Evolutionary conservation across 2,797 vertebrate species (phyloP).

Genomic region (Takifugu ocellatus): DNA sequence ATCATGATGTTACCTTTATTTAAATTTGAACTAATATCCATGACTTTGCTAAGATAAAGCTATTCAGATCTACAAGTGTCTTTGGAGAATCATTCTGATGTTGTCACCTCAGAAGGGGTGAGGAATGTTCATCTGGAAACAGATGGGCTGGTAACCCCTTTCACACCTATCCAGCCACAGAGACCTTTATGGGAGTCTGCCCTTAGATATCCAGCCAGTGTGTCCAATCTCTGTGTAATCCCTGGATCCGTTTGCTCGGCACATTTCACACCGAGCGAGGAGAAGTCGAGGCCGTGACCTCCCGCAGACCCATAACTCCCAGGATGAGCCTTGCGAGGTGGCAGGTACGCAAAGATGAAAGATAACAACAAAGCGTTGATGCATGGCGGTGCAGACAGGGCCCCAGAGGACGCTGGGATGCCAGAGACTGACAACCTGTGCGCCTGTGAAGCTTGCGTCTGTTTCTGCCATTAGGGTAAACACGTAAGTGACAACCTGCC

Average conservation of each 20-base stretch:
- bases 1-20: constrained; percentile 14
- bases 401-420: constrained; percentile 77
- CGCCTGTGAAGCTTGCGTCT: constrained; percentile 74
- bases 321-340: constrained; percentile 74
- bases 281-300: constrained; percentile 74
- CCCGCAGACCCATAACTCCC: constrained; percentile 81
- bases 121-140: constrained; percentile 45
- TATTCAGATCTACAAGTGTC: constrained; percentile 26
- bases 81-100: constrained; percentile 26
- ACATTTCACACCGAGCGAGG: constrained; percentile 84
- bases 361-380: constrained; percentile 81
- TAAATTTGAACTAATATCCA: constrained; percentile 4
- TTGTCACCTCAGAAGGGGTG: constrained; percentile 43
- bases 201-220: constrained; percentile 64
- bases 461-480: constrained; percentile 84
- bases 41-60: constrained; percentile 16
- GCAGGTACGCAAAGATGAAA: constrained; percentile 85
- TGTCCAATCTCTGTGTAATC: constrained; percentile 73
- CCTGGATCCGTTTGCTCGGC: constrained; percentile 82
- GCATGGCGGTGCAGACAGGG: constrained; percentile 59
- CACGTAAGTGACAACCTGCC: constrained; percentile 43
- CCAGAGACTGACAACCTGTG: constrained; percentile 75
- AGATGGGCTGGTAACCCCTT: constrained; percentile 64
- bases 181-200: constrained; percentile 42
- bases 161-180: constrained; percentile 59